These are phyloP conservation scores for Erebia palarica DNA, from an alignment of 2,888 invertebrate species.

Conservation along the genomic window DNA sequence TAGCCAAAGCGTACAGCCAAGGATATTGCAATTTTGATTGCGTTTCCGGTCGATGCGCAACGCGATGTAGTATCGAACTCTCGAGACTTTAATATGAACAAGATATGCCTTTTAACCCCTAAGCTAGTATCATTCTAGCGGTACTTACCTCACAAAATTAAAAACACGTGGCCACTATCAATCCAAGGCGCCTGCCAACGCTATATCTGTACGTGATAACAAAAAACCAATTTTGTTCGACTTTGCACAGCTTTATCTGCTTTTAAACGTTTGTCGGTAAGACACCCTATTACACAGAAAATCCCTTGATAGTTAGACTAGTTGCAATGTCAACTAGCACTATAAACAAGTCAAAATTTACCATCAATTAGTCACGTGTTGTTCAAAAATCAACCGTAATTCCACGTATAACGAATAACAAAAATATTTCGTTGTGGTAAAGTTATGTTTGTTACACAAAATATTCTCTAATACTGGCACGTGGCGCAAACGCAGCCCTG, in stretches of 20 bases:
- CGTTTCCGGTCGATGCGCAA: too few relatives aligned
- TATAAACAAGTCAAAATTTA: constrained; percentile 47
- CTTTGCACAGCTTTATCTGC: constrained; percentile 58
- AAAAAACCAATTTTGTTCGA: constrained; percentile 55
- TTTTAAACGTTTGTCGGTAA: constrained; percentile 62
- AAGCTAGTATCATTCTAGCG: neutral
- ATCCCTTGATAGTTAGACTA: constrained; percentile 78
- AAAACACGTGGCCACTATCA: neutral
- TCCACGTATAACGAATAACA: constrained; percentile 16
- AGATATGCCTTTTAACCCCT: neutral
- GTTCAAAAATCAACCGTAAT: constrained; percentile 44
- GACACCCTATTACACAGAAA: constrained; percentile 71
- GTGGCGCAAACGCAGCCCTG: constrained; percentile 76
- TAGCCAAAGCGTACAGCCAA: too few relatives aligned
- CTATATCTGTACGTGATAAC: constrained; percentile 48
- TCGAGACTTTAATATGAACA: too few relatives aligned
- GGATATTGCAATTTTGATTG: too few relatives aligned
- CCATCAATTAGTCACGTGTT: neutral
- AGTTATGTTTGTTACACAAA: constrained; percentile 47
- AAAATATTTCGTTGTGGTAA: constrained; percentile 22
- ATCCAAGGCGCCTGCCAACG: constrained; percentile 54
- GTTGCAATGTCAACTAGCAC: constrained; percentile 72
- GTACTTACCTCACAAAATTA: constrained; percentile 8
- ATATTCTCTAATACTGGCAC: constrained; percentile 66
- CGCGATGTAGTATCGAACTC: too few relatives aligned